A percentile compares a stretch with the other conserved stretches of the same genome.
Evolutionary conservation across 2,797 vertebrate species (phyloP).

Genomic region (Phrynocephalus vlangalii): DNA sequence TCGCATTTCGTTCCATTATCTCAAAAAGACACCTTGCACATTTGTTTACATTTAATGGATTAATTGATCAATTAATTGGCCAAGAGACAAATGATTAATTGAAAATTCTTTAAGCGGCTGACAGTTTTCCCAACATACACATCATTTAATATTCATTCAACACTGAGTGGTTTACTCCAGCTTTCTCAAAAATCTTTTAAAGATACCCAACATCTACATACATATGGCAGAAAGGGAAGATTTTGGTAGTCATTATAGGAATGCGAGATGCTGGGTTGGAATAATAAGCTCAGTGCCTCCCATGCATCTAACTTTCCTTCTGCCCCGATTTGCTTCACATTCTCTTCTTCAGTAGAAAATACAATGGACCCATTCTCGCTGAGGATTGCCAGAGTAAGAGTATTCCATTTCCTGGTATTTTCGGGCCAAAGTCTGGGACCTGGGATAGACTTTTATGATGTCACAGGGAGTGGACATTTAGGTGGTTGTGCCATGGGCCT

Average conservation of each 20-base stretch:
- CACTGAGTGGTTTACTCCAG: not conserved
- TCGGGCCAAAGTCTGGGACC: too few species aligned
- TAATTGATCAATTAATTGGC: conserved; percentile 12
- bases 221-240: too few species aligned
- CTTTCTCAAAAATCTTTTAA: not conserved
- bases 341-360: too few species aligned
- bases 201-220: not conserved
- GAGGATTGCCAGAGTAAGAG: too few species aligned
- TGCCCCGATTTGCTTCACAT: not conserved
- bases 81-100: not conserved
- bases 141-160: not conserved
- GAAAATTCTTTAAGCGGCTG: not conserved
- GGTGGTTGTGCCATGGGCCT: too few species aligned
- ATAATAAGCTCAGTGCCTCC: not conserved
- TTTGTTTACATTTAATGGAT: conserved; percentile 24
- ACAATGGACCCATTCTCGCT: not conserved
- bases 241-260: not conserved
- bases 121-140: not conserved
- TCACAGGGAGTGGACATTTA: too few species aligned
- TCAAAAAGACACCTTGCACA: not conserved
- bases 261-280: not conserved
- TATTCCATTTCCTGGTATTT: too few species aligned
- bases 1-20: conserved; percentile 13
- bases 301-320: not conserved
- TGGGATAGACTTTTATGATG: too few species aligned